A percentile compares a stretch with the other conserved stretches of the same genome.
phyloP scores from a whole-genome alignment of 2,888 invertebrate genomes.

The Dusona sp. region DNA sequence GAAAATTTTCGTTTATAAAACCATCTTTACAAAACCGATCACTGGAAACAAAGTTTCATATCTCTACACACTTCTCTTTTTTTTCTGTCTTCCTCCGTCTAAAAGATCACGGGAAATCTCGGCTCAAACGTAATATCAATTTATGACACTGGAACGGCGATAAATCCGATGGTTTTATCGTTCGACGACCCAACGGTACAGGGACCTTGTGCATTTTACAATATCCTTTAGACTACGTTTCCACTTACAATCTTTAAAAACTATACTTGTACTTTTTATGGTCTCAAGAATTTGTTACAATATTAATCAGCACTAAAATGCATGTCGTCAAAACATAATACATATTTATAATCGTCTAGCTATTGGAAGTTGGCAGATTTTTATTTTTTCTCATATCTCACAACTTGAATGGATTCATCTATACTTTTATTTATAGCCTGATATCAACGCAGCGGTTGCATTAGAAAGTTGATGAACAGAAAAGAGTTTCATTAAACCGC shows the following conservation, averaged over 20 bases:
- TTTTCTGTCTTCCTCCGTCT: constrained; percentile 5
- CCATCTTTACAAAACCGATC: neutral
- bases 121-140: constrained; percentile 67
- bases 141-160: constrained; percentile 67
- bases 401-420: neutral
- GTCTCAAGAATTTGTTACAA: neutral
- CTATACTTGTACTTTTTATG: neutral
- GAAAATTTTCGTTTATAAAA: constrained; percentile 54
- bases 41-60: constrained; percentile 29
- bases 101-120: constrained; percentile 58
- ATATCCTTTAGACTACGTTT: constrained; percentile 7
- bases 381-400: neutral
- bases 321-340: neutral
- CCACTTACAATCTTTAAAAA: neutral
- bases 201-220: constrained; percentile 63
- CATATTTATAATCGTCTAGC: neutral
- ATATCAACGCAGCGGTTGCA: neutral
- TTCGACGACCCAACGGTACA: constrained; percentile 46
- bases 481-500: neutral
- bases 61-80: neutral
- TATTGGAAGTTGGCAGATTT: neutral
- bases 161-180: constrained; percentile 71
- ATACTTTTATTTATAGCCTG: neutral
- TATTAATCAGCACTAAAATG: constrained; percentile 11
- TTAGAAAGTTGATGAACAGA: neutral